Evolutionary conservation across 2,797 vertebrate genomes (phyloP).

Genomic region (Tokudaia tokunoshimensis): DNA sequence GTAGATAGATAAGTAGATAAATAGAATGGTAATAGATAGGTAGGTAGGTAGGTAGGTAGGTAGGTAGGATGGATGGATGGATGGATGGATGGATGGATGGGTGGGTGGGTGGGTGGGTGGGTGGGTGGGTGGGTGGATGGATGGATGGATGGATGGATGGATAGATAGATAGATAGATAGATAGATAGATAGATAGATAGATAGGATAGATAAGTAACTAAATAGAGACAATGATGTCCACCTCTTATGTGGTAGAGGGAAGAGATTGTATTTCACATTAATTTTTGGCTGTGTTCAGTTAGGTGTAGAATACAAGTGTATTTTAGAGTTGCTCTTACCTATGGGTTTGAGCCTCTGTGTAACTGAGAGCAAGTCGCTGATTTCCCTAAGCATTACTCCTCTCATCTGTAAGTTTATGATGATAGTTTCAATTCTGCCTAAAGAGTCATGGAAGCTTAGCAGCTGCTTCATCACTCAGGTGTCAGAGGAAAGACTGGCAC

Average conservation of each 20-base stretch:
- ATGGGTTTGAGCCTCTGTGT: neutral
- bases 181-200: neutral
- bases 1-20: neutral
- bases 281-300: neutral
- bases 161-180: neutral
- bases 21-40: neutral
- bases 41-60: neutral
- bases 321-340: neutral
- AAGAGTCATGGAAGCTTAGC: neutral
- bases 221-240: neutral
- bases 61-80: neutral
- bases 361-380: neutral
- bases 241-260: neutral
- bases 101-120: neutral
- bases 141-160: neutral
- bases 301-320: neutral
- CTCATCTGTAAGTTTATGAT: neutral
- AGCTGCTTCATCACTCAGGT: neutral
- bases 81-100: neutral
- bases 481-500: neutral
- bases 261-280: neutral
- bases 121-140: neutral
- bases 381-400: neutral
- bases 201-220: neutral
- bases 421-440: constrained; percentile 9